A percentile compares a stretch with the other conserved stretches of the same genome.
phyloP scores from a whole-genome alignment of 2,113 vertebrate genomes.

The Hipposideros armiger region DNA sequence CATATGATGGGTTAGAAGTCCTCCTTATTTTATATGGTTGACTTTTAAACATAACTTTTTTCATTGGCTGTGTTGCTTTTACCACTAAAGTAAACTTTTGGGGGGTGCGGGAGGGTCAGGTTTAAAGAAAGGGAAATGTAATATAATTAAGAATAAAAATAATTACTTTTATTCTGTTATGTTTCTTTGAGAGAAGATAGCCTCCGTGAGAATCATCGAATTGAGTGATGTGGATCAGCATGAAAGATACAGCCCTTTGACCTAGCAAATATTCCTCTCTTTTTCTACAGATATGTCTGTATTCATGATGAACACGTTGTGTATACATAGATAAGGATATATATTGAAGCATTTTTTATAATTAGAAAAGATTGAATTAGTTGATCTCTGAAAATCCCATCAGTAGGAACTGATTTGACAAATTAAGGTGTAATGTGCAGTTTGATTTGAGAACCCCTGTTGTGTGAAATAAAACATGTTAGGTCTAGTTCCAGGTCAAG shows the following conservation, averaged over 20 bases:
- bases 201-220: not conserved
- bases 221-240: not conserved
- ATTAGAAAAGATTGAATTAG: not conserved
- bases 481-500: not conserved
- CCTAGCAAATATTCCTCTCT: not conserved
- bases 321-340: not conserved
- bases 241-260: not conserved
- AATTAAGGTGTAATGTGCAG: not conserved
- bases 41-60: not conserved
- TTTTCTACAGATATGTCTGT: not conserved
- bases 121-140: not conserved
- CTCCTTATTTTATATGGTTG: not conserved
- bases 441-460: slow-evolving; percentile 8
- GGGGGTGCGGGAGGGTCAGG: not conserved
- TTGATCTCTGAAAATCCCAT: not conserved
- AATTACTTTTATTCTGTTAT: not conserved
- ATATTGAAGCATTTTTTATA: not conserved
- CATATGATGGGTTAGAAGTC: not conserved
- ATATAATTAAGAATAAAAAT: not conserved
- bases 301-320: not conserved
- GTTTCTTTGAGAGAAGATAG: not conserved
- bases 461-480: not conserved
- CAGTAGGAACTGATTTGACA: not conserved
- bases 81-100: not conserved
- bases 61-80: not conserved